Evolutionary conservation across 2,888 invertebrate species (phyloP).

Genomic region (Athalia cordata): DNA sequence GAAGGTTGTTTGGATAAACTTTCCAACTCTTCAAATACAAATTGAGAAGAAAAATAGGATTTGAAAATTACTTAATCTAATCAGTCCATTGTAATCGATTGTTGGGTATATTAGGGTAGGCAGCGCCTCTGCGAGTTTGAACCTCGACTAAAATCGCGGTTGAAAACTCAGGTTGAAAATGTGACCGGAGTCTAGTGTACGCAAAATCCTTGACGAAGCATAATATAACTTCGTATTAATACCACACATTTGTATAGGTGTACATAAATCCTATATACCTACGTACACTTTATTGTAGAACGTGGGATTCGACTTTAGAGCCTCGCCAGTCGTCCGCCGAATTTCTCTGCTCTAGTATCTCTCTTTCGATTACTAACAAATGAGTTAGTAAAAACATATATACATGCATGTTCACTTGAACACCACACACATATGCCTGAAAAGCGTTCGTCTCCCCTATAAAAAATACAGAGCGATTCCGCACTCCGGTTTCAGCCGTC

Average conservation of each 20-base stretch:
- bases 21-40: too few species aligned
- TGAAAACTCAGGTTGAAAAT: neutral
- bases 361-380: neutral
- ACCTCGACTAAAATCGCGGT: neutral
- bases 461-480: conserved; percentile 18
- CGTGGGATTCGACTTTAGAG: neutral
- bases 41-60: too few species aligned
- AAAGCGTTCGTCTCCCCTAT: conserved; percentile 10
- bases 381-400: conserved; percentile 4
- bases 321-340: conserved; percentile 8
- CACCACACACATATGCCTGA: conserved; percentile 3
- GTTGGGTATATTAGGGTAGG: conserved; percentile 5
- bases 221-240: too few species aligned
- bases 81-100: conserved; percentile 2
- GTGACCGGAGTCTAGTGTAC: conserved; percentile 8
- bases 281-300: neutral
- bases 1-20: too few species aligned
- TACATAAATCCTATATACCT: too few species aligned
- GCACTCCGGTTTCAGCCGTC: neutral
- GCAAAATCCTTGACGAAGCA: conserved; percentile 19
- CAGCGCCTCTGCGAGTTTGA: conserved; percentile 22
- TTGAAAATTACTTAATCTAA: too few species aligned
- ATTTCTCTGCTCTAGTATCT: neutral
- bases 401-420: neutral
- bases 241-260: too few species aligned